Evolutionary conservation across 2,113 vertebrate genomes (phyloP), one percentile per base, ranked within the genome.

Genomic region (Esox niger): DNA sequence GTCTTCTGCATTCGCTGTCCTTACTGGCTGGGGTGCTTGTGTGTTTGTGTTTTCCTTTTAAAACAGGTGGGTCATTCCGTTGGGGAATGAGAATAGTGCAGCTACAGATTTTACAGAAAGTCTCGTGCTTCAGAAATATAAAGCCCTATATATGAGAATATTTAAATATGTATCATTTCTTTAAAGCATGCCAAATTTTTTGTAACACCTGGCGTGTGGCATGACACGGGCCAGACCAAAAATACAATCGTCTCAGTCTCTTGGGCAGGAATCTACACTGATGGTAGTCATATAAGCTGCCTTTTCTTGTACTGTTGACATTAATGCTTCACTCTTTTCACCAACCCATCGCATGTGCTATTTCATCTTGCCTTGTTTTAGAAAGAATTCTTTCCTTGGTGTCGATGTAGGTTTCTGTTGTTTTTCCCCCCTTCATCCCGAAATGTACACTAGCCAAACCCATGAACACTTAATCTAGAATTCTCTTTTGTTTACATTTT

Each of bases 401-500:
- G 38, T 43, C 3, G 1, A 17, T 15, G 17, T 2, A 15, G 17
- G 38, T 15, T 15, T 17, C 5, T 43, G n/a, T n/a, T n/a, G n/a
- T n/a, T n/a, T n/a, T n/a, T n/a, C n/a, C n/a, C n/a, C n/a, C 17
- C 15, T 43, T 43, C 38, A 43, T 43, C 5, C 11, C 35, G 47
- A 64, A 46, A 67, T 72, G 64, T 71, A 75, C 70, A 72, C 62
- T 70, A 82, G 75, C 74, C 71, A 78, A n/a, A 81, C 57, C 75
- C 83, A 82, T 75, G 70, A 69, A 64, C 71, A 69, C 25, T 74
- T 30, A 23, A 73, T 59, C 30, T 54, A 67, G 29, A 32, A 26
- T 55, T 78, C 20, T 47, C 52, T 68, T 68, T 58, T 82, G 82
- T 88, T 88, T 85, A 85, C 77, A 74, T 82, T 73, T 64, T 67